Conservation (phyloP, 2,797 vertebrate genomes). For the Enteromius unitaeniatus region DNA sequence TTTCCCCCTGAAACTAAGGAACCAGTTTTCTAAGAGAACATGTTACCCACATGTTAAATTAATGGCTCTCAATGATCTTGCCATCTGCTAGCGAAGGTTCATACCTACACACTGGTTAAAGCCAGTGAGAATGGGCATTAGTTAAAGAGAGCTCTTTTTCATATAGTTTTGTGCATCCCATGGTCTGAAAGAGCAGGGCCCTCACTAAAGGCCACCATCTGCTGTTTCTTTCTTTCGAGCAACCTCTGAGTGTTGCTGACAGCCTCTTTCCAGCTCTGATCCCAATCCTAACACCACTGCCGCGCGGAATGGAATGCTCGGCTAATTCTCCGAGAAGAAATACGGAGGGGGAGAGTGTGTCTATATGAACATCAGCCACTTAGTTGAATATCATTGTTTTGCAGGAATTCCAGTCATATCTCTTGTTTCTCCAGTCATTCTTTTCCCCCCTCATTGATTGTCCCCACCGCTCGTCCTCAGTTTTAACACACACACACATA, state of each 20-base stretch:
- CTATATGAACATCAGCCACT: slow-evolving; percentile 77
- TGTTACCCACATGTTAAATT: slow-evolving; percentile 98
- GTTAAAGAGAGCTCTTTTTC: slow-evolving; percentile 65
- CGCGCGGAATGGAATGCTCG: slow-evolving; percentile 82
- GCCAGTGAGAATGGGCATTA: slow-evolving; percentile 32
- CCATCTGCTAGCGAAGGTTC: slow-evolving; percentile 94
- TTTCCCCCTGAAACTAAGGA: not conserved
- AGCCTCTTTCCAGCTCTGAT: slow-evolving; percentile 86
- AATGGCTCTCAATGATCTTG: slow-evolving; percentile 99
- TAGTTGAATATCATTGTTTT: slow-evolving; percentile 86
- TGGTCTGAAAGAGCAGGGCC: slow-evolving; percentile 89
- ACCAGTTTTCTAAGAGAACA: slow-evolving; percentile 88
- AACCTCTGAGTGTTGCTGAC: slow-evolving; percentile 85
- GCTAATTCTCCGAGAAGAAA: slow-evolving; percentile 80
- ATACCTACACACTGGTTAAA: slow-evolving; percentile 89
- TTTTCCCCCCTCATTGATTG: slow-evolving; percentile 7
- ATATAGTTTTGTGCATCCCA: slow-evolving; percentile 84
- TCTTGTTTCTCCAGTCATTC: slow-evolving; percentile 14
- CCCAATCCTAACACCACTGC: slow-evolving; percentile 86
- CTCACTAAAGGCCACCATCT: slow-evolving; percentile 94
- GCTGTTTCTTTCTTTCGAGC: slow-evolving; percentile 92
- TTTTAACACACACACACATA: slow-evolving; percentile 26
- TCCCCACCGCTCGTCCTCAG: slow-evolving; percentile 41
- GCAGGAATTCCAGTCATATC: slow-evolving; percentile 72
- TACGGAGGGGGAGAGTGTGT: slow-evolving; percentile 57